Evolutionary conservation across 2,113 vertebrate genomes (phyloP).

Genomic region (Plestiodon gilberti): DNA sequence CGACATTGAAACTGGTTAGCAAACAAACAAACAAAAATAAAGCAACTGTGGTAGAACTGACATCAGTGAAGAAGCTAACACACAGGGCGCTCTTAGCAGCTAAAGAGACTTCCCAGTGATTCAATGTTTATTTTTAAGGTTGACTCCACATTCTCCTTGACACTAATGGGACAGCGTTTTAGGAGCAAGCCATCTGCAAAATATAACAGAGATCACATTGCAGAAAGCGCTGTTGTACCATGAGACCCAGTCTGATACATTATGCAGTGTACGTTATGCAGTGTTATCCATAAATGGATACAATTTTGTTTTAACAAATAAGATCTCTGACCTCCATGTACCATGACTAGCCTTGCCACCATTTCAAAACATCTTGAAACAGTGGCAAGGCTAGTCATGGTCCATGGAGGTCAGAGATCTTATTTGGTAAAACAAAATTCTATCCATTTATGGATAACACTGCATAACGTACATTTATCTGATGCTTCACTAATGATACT

Average conservation of each 20-base stretch:
- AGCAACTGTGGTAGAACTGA: neutral
- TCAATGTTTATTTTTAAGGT: constrained; percentile 37
- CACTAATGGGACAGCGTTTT: constrained; percentile 25
- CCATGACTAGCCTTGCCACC: no score
- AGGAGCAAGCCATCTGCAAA: constrained; percentile 16
- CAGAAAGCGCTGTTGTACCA: neutral
- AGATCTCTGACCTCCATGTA: no score
- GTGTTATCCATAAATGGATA: no score
- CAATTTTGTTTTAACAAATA: no score
- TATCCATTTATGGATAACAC: neutral
- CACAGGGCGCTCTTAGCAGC: neutral
- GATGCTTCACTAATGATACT: neutral
- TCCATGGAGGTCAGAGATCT: neutral
- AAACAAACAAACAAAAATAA: constrained; percentile 8
- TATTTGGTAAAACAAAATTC: neutral
- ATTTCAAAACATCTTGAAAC: no score
- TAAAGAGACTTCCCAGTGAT: constrained; percentile 30
- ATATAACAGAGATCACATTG: neutral
- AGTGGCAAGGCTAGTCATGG: neutral
- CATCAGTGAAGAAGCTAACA: constrained; percentile 15
- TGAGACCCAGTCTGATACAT: neutral
- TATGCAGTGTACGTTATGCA: no score
- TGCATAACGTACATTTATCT: neutral
- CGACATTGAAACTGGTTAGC: constrained; percentile 56
- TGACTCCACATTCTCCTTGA: constrained; percentile 5